Conservation (phyloP, 2,797 vertebrate species). For the Amniataba percoides region DNA sequence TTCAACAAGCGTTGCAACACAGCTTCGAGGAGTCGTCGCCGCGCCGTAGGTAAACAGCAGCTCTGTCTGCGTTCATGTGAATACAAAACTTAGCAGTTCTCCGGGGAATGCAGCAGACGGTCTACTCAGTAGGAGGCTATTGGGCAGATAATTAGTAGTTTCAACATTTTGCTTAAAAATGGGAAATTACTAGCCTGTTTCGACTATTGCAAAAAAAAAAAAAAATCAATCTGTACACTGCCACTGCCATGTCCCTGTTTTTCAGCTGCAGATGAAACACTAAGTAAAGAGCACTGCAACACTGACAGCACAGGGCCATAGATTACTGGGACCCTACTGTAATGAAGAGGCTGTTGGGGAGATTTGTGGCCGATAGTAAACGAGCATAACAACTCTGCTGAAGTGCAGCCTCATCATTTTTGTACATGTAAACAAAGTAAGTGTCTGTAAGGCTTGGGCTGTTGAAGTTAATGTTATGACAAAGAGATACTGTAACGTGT, state of each 20-base stretch:
- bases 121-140: conserved; percentile 21
- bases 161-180: conserved; percentile 38
- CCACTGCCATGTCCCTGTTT: not conserved
- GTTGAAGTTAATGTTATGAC: conserved; percentile 23
- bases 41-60: conserved; percentile 38
- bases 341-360: conserved; percentile 55
- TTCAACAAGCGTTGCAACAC: conserved; percentile 34
- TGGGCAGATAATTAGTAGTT: conserved; percentile 24
- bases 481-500: conserved; percentile 13
- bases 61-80: conserved; percentile 26
- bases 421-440: conserved; percentile 45
- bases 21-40: conserved; percentile 16
- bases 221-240: not conserved
- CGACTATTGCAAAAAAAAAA: not conserved
- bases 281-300: conserved; percentile 21
- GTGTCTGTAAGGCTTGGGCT: conserved; percentile 20
- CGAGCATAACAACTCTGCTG: conserved; percentile 37
- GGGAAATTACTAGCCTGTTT: conserved; percentile 19
- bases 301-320: conserved; percentile 14
- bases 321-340: conserved; percentile 40
- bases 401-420: conserved; percentile 66
- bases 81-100: conserved; percentile 23
- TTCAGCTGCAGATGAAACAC: conserved; percentile 8
- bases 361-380: conserved; percentile 61
- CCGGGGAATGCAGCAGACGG: conserved; percentile 20